Evolutionary conservation across 1,140 invertebrate genomes (phyloP), one percentile per base, ranked within the genome.

Genomic region (Tetramorium simillimum): DNA sequence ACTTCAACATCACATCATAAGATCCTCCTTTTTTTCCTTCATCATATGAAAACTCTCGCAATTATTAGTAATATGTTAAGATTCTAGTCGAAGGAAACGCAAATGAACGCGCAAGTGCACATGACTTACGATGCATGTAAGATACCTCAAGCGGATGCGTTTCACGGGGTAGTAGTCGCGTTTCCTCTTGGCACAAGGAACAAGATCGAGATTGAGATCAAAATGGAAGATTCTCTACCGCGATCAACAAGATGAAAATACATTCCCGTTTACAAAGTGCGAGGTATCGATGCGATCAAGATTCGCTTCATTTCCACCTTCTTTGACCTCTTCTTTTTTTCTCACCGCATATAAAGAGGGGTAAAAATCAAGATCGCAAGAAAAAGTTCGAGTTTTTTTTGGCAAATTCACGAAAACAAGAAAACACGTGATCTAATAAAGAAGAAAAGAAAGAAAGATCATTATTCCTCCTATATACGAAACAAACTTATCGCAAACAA

Each of bases 121-220:
- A 46, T 46, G 80, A 73, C 40, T 73, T 43, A 49, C 24, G 53
- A 49, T 73, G 43, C 69, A 62, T 10, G 53, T 28, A 60, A 56
- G 70, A 84, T 82, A 58, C 88, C 21, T 63, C 6, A 60, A 37
- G 40, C 58, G 73, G 60, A 60, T 82, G 77, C 77, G 40, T 21
- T 77, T 75, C 69, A 63, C 51, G n/a, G 51, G 40, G 21, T 28
- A 58, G 73, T 65, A 28, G 60, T 21, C 24, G 70, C 72, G 60
- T 77, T 65, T 77, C 63, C 63, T 81, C 40, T 24, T 58, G 28
- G 73, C 33, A 40, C 33, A 43, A n/a, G 53, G 46, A 51, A 43
- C 46, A 65, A 81, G 53, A 67, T 65, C n/a, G 65, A 89, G 60
- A 70, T 73, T 53, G 76, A 87, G 37, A 53, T 77, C 56, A 49